phyloP scores from a whole-genome alignment of 1,140 invertebrate genomes.

The Drosophila tristis region DNA sequence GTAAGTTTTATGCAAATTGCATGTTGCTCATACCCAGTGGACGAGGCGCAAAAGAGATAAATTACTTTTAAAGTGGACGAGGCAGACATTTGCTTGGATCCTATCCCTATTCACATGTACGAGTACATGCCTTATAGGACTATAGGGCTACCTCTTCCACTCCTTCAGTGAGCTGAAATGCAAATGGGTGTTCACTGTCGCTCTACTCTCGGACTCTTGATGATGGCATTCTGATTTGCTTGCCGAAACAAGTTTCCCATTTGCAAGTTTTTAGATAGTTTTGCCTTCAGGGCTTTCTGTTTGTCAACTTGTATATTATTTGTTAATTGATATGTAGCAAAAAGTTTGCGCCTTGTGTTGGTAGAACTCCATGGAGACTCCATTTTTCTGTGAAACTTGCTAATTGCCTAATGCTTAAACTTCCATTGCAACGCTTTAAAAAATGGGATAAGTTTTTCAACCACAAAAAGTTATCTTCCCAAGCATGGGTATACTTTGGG shows the following conservation, averaged over 20 bases:
- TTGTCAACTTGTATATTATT: constrained; percentile 76
- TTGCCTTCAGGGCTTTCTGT: constrained; percentile 61
- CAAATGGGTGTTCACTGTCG: constrained; percentile 54
- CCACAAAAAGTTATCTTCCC: constrained; percentile 1
- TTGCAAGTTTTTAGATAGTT: constrained; percentile 51
- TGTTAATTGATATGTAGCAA: constrained; percentile 79
- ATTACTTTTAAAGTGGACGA: constrained; percentile 77
- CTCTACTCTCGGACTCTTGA: constrained; percentile 53
- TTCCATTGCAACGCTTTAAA: constrained; percentile 41
- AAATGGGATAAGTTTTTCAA: constrained; percentile 7
- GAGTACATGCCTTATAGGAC: background rate
- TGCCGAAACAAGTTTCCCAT: constrained; percentile 66
- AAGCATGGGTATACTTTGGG: no score
- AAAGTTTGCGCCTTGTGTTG: constrained; percentile 48
- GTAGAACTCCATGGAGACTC: constrained; percentile 10
- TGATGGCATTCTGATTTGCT: constrained; percentile 81
- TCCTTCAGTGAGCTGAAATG: constrained; percentile 62
- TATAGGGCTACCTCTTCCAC: background rate
- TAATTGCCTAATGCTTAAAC: constrained; percentile 68
- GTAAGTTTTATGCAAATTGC: constrained; percentile 80
- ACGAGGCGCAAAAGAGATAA: constrained; percentile 66
- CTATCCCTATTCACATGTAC: background rate
- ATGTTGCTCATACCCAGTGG: constrained; percentile 49
- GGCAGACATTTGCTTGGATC: constrained; percentile 28
- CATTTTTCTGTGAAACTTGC: constrained; percentile 42